Evolutionary conservation across 2,888 invertebrate species (phyloP).

Genomic region (Yponomeuta evonymella): DNA sequence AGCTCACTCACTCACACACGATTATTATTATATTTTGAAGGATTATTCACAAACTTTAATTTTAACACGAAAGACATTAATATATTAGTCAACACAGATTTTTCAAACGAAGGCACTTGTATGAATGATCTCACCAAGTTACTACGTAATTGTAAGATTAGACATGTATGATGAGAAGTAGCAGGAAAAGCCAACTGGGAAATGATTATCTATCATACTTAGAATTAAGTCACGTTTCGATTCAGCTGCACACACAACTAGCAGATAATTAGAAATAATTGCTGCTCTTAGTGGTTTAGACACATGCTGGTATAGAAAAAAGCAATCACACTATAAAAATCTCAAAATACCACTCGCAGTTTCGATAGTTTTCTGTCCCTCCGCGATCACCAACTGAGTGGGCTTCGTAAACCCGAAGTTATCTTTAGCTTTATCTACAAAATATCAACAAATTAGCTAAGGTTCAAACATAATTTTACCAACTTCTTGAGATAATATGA

Average conservation of each 20-base stretch:
- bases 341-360: conserved; percentile 35
- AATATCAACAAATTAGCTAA: conserved; percentile 13
- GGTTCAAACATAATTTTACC: conserved; percentile 14
- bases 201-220: too few species aligned
- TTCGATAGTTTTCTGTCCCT: conserved; percentile 29
- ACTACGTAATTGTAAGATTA: neutral
- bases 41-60: neutral
- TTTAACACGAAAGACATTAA: neutral
- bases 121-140: neutral
- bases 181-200: too few species aligned
- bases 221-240: too few species aligned
- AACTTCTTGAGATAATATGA: neutral
- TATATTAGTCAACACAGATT: neutral
- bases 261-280: too few species aligned
- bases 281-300: too few species aligned
- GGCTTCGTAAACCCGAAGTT: conserved; percentile 26
- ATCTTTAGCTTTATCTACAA: conserved; percentile 37
- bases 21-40: neutral
- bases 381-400: conserved; percentile 23
- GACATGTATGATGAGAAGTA: neutral
- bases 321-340: neutral
- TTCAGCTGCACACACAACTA: too few species aligned
- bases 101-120: neutral
- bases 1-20: neutral
- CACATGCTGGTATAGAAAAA: neutral